A percentile compares a stretch with the other conserved stretches of the same genome.
Conservation (phyloP, 2,888 invertebrate genomes). For the Keiferia lycopersicella region DNA sequence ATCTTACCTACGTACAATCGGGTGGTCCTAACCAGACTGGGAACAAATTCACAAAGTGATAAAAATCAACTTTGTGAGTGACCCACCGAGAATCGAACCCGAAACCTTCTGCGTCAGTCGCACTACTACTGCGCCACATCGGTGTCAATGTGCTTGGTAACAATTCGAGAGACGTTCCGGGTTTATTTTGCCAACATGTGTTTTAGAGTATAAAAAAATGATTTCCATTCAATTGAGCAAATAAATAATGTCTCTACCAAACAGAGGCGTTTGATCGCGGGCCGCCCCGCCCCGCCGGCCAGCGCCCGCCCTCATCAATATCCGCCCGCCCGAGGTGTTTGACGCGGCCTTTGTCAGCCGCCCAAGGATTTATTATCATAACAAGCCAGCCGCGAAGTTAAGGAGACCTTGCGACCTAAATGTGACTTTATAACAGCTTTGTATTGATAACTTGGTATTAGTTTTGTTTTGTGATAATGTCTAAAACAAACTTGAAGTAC, state of each 20-base stretch:
- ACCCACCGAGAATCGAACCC: too few species aligned
- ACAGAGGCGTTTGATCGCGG: background rate
- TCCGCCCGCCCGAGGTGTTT: slow-evolving; percentile 39
- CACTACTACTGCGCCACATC: too few species aligned
- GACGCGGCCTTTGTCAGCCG: slow-evolving; percentile 38
- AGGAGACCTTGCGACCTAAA: slow-evolving; percentile 27
- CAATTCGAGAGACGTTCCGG: too few species aligned
- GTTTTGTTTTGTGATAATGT: background rate
- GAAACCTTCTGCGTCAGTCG: too few species aligned
- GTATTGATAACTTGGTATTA: background rate
- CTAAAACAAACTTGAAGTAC: background rate
- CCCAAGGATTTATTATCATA: slow-evolving; percentile 31
- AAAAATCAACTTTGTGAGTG: too few species aligned
- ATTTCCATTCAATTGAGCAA: slow-evolving; percentile 8
- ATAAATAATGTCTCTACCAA: background rate
- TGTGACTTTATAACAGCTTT: slow-evolving; percentile 4
- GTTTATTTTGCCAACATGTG: too few species aligned
- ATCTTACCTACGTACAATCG: too few species aligned
- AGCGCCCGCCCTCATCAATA: slow-evolving; percentile 36
- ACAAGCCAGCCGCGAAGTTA: slow-evolving; percentile 27
- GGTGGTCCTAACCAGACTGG: too few species aligned
- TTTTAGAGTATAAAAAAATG: too few species aligned
- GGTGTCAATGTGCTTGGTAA: too few species aligned
- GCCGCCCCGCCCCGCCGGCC: slow-evolving; percentile 29
- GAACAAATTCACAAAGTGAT: too few species aligned